Evolutionary conservation across 2,888 invertebrate species (phyloP).

Genomic region (Brenthis hecate): DNA sequence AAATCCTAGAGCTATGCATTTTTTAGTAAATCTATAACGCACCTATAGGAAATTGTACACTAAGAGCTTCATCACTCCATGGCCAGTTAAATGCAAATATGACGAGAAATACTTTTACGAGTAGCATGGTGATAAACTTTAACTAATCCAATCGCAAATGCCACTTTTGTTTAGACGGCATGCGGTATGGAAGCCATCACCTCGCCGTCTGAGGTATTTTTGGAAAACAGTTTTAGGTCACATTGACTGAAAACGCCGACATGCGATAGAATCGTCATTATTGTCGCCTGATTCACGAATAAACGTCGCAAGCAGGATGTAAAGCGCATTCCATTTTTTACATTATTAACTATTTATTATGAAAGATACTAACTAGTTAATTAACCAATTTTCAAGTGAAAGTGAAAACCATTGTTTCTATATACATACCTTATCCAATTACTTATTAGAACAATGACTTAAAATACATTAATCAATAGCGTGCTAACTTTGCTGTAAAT

Average conservation of each 20-base stretch:
- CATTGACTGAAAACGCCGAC: slow-evolving; percentile 51
- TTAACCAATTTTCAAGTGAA: not conserved
- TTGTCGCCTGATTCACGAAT: slow-evolving; percentile 40
- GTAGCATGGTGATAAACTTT: slow-evolving; percentile 46
- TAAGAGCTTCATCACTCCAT: slow-evolving; percentile 44
- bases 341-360: slow-evolving; percentile 4
- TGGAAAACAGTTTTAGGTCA: slow-evolving; percentile 79
- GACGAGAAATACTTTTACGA: slow-evolving; percentile 45
- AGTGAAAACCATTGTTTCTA: not conserved
- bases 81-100: slow-evolving; percentile 43
- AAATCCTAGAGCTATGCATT: not conserved
- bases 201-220: slow-evolving; percentile 74
- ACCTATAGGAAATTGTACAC: slow-evolving; percentile 64
- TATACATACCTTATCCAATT: not conserved
- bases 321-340: not conserved
- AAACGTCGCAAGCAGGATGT: slow-evolving; percentile 17
- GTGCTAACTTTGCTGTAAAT: too few species aligned
- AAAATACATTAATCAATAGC: not conserved
- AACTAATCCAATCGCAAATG: slow-evolving; percentile 34
- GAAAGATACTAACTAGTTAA: not conserved
- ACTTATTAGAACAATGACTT: not conserved
- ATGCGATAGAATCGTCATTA: slow-evolving; percentile 43
- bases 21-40: slow-evolving; percentile 29
- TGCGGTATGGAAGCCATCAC: slow-evolving; percentile 58
- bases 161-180: slow-evolving; percentile 50